Evolutionary conservation across 2,888 invertebrate genomes (phyloP).

Genomic region (Elysia crispata): DNA sequence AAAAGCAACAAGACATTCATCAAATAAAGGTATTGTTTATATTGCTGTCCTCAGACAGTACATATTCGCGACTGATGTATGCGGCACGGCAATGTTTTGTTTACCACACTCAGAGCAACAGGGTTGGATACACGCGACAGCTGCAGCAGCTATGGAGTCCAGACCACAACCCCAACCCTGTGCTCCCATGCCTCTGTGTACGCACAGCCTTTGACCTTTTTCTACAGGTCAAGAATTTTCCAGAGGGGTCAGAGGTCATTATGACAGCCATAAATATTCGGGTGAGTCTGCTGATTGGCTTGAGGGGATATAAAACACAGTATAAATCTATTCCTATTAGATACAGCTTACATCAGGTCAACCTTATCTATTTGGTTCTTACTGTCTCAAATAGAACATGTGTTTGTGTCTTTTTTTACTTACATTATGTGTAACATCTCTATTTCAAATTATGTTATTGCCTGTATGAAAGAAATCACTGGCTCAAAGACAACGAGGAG

Average conservation of each 20-base stretch:
- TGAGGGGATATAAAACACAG: no score
- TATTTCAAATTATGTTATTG: no score
- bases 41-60: conserved; percentile 1
- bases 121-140: neutral
- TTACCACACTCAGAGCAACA: neutral
- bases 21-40: neutral
- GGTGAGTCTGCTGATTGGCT: neutral
- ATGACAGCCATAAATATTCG: conserved; percentile 78
- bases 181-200: conserved; percentile 71
- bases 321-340: no score
- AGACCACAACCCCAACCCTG: conserved; percentile 60
- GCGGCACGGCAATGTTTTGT: neutral
- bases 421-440: no score
- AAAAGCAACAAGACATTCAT: no score
- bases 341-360: no score
- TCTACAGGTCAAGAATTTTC: conserved; percentile 70
- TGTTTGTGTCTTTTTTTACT: no score
- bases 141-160: conserved; percentile 63
- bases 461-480: no score
- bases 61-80: neutral
- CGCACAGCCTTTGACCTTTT: conserved; percentile 72
- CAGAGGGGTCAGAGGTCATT: conserved; percentile 76
- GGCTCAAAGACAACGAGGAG: no score
- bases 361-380: no score
- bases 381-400: no score